phyloP scores from a whole-genome alignment of 2,888 invertebrate genomes.

The Polyommatus iphigenia region DNA sequence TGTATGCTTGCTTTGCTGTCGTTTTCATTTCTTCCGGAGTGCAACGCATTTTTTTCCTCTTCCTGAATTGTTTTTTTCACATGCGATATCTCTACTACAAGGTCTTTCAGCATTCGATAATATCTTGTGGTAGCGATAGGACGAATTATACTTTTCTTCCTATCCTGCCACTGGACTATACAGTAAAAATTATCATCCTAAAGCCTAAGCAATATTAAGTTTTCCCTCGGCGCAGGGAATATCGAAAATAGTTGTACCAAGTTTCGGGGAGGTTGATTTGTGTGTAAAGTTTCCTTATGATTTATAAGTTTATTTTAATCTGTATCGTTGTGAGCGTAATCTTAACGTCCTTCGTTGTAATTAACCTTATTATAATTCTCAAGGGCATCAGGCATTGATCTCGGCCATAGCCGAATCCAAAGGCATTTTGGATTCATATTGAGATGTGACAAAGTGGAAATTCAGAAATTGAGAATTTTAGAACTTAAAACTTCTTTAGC shows the following conservation, averaged over 20 bases:
- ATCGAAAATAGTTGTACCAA: background rate
- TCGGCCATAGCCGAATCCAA: too few relatives aligned
- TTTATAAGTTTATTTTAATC: background rate
- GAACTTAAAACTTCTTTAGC: too few relatives aligned
- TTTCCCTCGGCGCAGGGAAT: background rate
- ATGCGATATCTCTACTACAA: background rate
- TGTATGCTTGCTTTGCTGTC: too few relatives aligned
- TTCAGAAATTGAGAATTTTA: too few relatives aligned
- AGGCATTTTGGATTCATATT: too few relatives aligned
- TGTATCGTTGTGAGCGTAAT: background rate
- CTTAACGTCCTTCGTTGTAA: background rate
- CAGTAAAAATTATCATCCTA: background rate
- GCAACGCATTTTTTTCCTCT: too few relatives aligned
- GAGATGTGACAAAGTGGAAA: too few relatives aligned
- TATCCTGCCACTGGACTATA: background rate
- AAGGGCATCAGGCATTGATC: background rate
- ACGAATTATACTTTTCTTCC: too few relatives aligned
- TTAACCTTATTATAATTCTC: background rate
- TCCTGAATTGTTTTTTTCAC: background rate
- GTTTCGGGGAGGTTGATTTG: slow-evolving; percentile 1
- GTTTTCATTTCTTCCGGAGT: too few relatives aligned
- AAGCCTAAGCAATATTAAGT: background rate
- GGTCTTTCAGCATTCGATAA: background rate
- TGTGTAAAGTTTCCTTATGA: background rate
- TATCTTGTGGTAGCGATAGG: too few relatives aligned